Base-by-base conservation (phyloP, 2,797 vertebrate species). In the Danio tinwini region DNA sequence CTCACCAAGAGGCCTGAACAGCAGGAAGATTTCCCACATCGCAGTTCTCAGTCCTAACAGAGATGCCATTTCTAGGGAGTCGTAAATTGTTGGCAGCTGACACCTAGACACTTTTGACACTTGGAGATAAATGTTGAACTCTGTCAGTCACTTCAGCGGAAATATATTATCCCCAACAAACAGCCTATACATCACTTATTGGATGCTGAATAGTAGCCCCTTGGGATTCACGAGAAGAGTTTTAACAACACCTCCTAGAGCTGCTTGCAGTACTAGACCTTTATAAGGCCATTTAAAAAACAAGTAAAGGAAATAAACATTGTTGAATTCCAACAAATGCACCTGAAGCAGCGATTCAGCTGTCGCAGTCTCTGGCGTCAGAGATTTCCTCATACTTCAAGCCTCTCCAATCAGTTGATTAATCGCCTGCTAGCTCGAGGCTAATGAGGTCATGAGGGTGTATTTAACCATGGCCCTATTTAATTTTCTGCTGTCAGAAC, bases 371-470 rank as follows among this genome's bases (percentile, higher is more conserved):
- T 61, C 9, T 53, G 56, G 58, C 42, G 16, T 63, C 67, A 58
- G 81, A 76, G 65, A 82, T 80, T 76, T 67, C 52, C 74, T 73
- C 68, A 52, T 81, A 69, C 78, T 82, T 80, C 78, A 74, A 44
- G 56, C 53, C 73, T 79, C 73, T 52, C 55, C 71, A 74, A 76
- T 76, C 73, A 73, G 73, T 72, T 72, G 78, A 80, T 82, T 71
- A 85, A 84, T 82, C 53, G 49, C 55, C 55, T 75, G 37, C 73
- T 80, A 78, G 63, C 58, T 71, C 5, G 49, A 37, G 19, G 63
- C 29, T 77, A 82, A 85, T 80, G 74, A 79, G 77, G 77, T 85
- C 74, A 73, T 50, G 56, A 5, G 75, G 77, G 81, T 73, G 62
- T 61, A 76, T 82, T 82, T 82, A 74, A 79, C 68, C 58, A 19